These are phyloP conservation scores for Geodia barretti DNA, from an alignment of 37 sponge, comb jelly and placozoan species.

Conservation along the genomic window DNA sequence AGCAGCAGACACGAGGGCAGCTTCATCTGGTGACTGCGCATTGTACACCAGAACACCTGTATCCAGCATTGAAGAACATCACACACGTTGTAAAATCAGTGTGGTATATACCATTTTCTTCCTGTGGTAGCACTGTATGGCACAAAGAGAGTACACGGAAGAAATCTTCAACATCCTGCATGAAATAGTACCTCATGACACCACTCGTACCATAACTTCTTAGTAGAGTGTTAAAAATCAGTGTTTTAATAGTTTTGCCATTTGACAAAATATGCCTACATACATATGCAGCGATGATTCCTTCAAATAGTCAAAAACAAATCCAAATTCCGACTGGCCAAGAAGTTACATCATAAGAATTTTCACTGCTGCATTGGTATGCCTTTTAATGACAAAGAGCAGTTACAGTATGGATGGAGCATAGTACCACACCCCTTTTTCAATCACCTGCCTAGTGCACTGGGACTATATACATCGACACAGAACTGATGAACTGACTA, in stretches of 20 bases:
- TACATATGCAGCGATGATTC: too few relatives aligned
- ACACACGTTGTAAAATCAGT: not conserved
- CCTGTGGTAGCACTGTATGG: constrained; percentile 88
- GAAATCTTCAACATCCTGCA: constrained; percentile 72
- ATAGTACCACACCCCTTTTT: not conserved
- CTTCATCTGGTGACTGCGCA: constrained; percentile 99
- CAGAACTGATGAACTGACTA: not conserved
- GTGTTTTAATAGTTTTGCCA: too few relatives aligned
- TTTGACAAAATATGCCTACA: too few relatives aligned
- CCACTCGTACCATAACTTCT: too few relatives aligned
- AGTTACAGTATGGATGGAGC: not conserved
- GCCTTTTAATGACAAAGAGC: not conserved
- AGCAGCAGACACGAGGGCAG: constrained; percentile 94
- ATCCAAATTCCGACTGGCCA: too few relatives aligned
- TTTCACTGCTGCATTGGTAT: not conserved
- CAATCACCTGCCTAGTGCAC: too few relatives aligned
- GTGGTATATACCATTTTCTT: constrained; percentile 45
- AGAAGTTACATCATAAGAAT: too few relatives aligned
- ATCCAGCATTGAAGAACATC: not conserved
- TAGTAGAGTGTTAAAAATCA: too few relatives aligned
- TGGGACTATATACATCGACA: not conserved
- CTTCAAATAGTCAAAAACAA: too few relatives aligned
- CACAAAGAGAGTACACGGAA: constrained; percentile 87
- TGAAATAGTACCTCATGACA: not conserved
- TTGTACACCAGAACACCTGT: constrained; percentile 76